A percentile compares a stretch with the other conserved stretches of the same genome.
These are phyloP conservation scores for Hippasteria phrygiana DNA, from an alignment of 53 echinoderm and acorn worm species.

Conservation along the genomic window DNA sequence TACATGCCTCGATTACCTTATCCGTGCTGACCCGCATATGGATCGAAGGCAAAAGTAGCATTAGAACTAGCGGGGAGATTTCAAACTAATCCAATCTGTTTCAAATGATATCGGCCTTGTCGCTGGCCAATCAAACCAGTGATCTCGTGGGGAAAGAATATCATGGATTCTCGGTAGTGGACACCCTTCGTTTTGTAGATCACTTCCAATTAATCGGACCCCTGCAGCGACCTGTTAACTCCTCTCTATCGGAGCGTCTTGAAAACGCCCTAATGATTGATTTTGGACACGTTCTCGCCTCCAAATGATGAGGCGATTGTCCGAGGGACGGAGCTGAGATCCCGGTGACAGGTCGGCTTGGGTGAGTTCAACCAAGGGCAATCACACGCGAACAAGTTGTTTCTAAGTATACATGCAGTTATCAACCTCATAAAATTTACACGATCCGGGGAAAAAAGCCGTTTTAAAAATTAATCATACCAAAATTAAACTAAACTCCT, in stretches of 20 bases:
- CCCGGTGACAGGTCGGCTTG: not conserved
- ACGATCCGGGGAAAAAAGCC: not conserved
- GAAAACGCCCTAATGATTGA: not conserved
- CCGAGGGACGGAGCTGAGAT: not conserved
- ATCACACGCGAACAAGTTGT: not conserved
- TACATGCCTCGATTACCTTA: too few relatives aligned
- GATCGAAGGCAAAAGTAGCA: not conserved
- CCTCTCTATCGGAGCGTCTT: not conserved
- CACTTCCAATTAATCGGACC: slow-evolving; percentile 19
- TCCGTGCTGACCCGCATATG: not conserved
- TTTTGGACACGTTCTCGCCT: not conserved
- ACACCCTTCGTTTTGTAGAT: not conserved
- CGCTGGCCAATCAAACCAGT: not conserved
- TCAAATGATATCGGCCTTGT: not conserved
- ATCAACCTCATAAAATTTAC: not conserved
- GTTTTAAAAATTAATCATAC: too few relatives aligned
- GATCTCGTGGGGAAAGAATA: not conserved
- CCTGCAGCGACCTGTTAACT: not conserved
- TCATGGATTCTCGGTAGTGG: not conserved
- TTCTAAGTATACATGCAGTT: not conserved
- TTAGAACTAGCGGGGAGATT: not conserved
- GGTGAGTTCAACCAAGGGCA: not conserved
- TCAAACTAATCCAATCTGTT: slow-evolving; percentile 32
- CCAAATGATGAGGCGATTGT: not conserved
- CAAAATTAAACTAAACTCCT: too few relatives aligned